Conservation (phyloP, 1,140 invertebrate species). For the Drosophila parabipectinata region DNA sequence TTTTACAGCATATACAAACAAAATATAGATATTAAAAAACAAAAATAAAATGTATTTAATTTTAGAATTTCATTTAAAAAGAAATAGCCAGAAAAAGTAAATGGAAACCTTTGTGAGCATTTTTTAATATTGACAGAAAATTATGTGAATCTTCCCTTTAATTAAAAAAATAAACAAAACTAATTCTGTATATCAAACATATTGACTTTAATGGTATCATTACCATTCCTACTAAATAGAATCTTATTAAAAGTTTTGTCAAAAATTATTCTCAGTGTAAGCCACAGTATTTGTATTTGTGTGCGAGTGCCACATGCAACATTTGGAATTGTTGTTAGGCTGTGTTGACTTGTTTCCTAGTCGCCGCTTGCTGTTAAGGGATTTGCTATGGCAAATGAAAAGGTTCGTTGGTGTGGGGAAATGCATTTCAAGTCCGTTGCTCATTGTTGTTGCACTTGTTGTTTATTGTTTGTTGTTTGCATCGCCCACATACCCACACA, state of each 20-base stretch:
- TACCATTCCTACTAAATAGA: no score
- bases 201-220: no score
- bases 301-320: constrained; percentile 55
- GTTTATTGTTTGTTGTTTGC: constrained; percentile 28
- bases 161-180: no score
- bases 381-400: constrained; percentile 59
- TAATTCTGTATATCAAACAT: no score
- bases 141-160: no score
- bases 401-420: constrained; percentile 45
- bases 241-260: not conserved
- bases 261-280: not conserved
- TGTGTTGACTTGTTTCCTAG: constrained; percentile 71
- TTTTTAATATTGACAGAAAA: no score
- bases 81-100: no score
- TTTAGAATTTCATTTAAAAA: no score
- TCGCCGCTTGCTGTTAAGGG: constrained; percentile 56
- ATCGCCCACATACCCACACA: constrained; percentile 23
- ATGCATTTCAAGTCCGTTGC: constrained; percentile 65
- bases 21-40: no score
- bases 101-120: no score
- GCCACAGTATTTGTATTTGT: constrained; percentile 28
- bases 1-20: no score
- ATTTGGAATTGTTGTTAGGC: constrained; percentile 61
- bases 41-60: no score
- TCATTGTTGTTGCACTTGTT: constrained; percentile 52